Base-by-base conservation (phyloP, 2,113 vertebrate species). In the Vidua macroura region DNA sequence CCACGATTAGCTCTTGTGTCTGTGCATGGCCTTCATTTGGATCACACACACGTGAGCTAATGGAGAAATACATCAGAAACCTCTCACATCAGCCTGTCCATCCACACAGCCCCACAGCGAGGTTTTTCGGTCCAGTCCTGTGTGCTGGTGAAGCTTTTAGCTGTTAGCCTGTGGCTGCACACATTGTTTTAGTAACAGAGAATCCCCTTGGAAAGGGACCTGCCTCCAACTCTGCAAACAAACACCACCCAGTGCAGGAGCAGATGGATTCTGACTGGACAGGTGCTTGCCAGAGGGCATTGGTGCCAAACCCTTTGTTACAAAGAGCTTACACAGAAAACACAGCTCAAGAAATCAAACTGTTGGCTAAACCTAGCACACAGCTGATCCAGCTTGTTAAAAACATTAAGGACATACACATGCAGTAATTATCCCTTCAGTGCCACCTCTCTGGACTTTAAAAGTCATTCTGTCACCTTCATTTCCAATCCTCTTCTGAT, bases 11-110 rank as follows among this genome's bases (percentile, higher is more conserved):
- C 31, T 79, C 62, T 66, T 46, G 31, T 69, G 28, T 30, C 72
- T 73, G 35, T 55, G 24, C 49, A 20, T 0, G 12, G 72, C 31
- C 7, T 18, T 10, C 27, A 18, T 12, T 3, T 33, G 37, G 20
- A 53, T 81, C 55, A 53, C 41, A 5, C 3, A 8, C 25, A 41
- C 8, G 19, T 0, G 0, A 39, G 12, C 28, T 3, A 72, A 56
- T 1, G 6, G 92, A 76, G 41, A 92, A 90, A 68, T 5, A 18
- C 44, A 72, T 4, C 9, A 6, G 24, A 30, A 11, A 3, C 30
- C 16, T 22, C 44, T 56, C 49, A 44, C 30, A 17, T 3, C 7
- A 82, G 30, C 8, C 6, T 5, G 9, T 46, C 22, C 51, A 56
- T 19, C 64, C 51, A 58, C 23, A 46, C 16, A 60, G 58, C 10